A percentile compares a stretch with the other conserved stretches of the same genome.
Evolutionary conservation across 2,888 invertebrate genomes (phyloP).

Genomic region (Shargacucullia verbasci): DNA sequence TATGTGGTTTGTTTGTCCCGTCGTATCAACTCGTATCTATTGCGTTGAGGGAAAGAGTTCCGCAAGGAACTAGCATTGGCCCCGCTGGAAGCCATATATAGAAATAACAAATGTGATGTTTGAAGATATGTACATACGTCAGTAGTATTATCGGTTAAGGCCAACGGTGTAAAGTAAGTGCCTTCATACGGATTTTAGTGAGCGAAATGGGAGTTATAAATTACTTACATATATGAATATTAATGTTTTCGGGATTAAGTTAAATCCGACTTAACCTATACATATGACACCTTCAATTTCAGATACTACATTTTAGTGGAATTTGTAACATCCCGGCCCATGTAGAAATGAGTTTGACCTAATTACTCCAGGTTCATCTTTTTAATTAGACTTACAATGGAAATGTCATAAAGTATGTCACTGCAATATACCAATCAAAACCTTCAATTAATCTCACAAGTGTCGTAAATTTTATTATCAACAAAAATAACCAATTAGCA

Average conservation of each 20-base stretch:
- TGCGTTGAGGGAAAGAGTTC: slow-evolving; percentile 14
- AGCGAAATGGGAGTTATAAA: too few relatives aligned
- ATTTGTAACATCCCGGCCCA: too few relatives aligned
- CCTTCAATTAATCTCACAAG: slow-evolving; percentile 13
- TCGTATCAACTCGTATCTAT: not conserved
- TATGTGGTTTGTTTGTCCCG: too few relatives aligned
- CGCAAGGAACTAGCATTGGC: slow-evolving; percentile 20
- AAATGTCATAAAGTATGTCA: slow-evolving; percentile 1
- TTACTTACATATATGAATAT: too few relatives aligned
- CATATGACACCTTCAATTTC: too few relatives aligned
- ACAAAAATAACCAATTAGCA: slow-evolving; percentile 39
- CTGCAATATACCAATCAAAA: slow-evolving; percentile 3
- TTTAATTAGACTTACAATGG: too few relatives aligned
- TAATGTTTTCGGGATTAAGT: too few relatives aligned
- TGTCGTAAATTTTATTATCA: slow-evolving; percentile 26
- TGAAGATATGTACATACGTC: not conserved
- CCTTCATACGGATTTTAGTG: not conserved
- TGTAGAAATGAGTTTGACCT: too few relatives aligned
- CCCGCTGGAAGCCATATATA: slow-evolving; percentile 4
- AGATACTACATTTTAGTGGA: too few relatives aligned
- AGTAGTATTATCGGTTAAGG: slow-evolving; percentile 1
- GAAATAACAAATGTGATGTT: slow-evolving; percentile 9
- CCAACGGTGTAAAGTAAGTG: not conserved
- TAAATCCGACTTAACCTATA: too few relatives aligned
- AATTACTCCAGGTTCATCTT: too few relatives aligned